Evolutionary conservation across 2,888 invertebrate species (phyloP), one percentile per base, ranked within the genome.

Genomic region (Hoplodrina ambigua): DNA sequence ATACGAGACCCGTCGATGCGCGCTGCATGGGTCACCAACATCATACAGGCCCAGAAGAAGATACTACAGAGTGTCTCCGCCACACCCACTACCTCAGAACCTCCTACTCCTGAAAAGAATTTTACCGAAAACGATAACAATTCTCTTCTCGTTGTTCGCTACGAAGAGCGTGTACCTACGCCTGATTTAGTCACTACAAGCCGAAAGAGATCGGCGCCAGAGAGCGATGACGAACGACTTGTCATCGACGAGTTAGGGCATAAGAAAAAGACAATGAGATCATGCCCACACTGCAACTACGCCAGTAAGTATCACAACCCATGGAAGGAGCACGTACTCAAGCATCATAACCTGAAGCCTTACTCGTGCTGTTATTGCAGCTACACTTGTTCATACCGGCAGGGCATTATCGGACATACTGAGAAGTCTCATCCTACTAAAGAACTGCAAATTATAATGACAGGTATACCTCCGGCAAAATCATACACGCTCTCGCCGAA

Each of bases 301-400:
- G 66, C 60, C 0, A 73, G 81, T 0, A 84, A 78, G 63, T 78
- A 87, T 57, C 54, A 69, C 7, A 81, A 82, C 19, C 83, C 86
- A 17, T 62, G 95, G n/a, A 89, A 87, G 19, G 88, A 90, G 55
- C 97, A 97, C 81, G 85, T 94, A 8, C 85, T 93, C 46, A 86
- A 91, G 4, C 97, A 97, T 84, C 96, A 94, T 90, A 88, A 91
- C 6, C 79, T 95, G 11, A 94, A 94, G 72, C 94, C 96, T 0
- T 94, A 86, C 72, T 82, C 81, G 1, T 97, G 97, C 79, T 77
- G 72, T 0, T 87, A 93, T 68, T 97, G 97, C 78, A 72, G 85
- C 1, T 88, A 86, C 61, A 86, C 83, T 1, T 90, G 91, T 19
- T 50, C 52, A 1, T 80, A 89, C 6, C 89, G 90, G 19, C 81